Evolutionary conservation across 2,797 vertebrate species (phyloP).

Genomic region (Babyrousa celebensis): DNA sequence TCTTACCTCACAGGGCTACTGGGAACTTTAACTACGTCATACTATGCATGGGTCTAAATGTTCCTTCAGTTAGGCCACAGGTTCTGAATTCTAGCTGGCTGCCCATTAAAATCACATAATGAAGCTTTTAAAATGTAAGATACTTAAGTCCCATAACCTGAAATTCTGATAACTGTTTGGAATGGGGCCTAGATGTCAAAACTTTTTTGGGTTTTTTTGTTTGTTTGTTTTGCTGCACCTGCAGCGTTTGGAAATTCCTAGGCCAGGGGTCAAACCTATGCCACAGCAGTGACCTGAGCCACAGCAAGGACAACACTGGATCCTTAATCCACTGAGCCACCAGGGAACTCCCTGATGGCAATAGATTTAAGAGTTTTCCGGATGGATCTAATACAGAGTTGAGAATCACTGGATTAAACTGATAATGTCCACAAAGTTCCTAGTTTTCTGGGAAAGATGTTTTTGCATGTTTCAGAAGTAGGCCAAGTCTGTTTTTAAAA

Average conservation of each 20-base stretch:
- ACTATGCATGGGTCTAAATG: not conserved
- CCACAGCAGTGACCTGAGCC: too few relatives aligned
- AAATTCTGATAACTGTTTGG: not conserved
- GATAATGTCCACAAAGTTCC: not conserved
- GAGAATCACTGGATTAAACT: slow-evolving; percentile 14
- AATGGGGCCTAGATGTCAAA: not conserved
- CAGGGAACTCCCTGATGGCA: not conserved
- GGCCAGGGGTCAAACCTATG: too few relatives aligned
- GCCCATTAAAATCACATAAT: not conserved
- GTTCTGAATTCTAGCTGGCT: not conserved
- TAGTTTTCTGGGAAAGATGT: slow-evolving; percentile 47
- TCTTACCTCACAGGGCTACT: not conserved
- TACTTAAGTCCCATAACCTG: not conserved
- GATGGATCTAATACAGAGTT: not conserved
- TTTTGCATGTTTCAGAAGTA: slow-evolving; percentile 58
- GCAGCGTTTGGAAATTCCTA: too few relatives aligned
- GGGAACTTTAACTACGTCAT: not conserved
- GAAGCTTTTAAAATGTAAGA: slow-evolving; percentile 1
- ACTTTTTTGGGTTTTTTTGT: not conserved
- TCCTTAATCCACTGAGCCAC: too few relatives aligned
- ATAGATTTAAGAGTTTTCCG: not conserved
- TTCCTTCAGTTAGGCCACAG: slow-evolving; percentile 1
- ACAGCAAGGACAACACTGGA: too few relatives aligned
- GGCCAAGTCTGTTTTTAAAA: slow-evolving; percentile 69
- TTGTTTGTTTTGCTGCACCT: too few relatives aligned